phyloP scores from a whole-genome alignment of 2,888 invertebrate species.

The Synanthedon formicaeformis region DNA sequence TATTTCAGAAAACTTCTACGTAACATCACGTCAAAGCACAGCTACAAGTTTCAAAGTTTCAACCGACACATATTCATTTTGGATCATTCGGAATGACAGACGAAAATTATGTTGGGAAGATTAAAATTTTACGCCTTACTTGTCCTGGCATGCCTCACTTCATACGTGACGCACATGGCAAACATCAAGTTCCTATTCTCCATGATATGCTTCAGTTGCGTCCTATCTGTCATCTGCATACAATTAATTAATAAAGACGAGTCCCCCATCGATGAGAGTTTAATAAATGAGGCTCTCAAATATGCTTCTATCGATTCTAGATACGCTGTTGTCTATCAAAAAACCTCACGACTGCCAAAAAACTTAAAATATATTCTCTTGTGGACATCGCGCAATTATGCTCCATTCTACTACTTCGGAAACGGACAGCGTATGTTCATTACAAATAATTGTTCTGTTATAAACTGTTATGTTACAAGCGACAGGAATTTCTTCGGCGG shows the following conservation, averaged over 20 bases:
- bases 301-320: slow-evolving; percentile 38
- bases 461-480: slow-evolving; percentile 44
- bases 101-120: slow-evolving; percentile 20
- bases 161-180: slow-evolving; percentile 22
- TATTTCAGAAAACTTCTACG: too few species aligned
- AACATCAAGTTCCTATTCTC: slow-evolving; percentile 29
- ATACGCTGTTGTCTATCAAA: slow-evolving; percentile 41
- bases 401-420: slow-evolving; percentile 37
- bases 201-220: slow-evolving; percentile 27
- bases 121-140: slow-evolving; percentile 8
- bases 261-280: slow-evolving; percentile 14
- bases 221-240: slow-evolving; percentile 29
- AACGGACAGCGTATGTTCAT: slow-evolving; percentile 41
- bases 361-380: slow-evolving; percentile 41
- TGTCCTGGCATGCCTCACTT: slow-evolving; percentile 4
- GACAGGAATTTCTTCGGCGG: slow-evolving; percentile 29
- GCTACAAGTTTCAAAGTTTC: background rate
- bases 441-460: slow-evolving; percentile 37
- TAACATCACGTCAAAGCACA: background rate
- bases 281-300: slow-evolving; percentile 35
- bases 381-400: slow-evolving; percentile 35
- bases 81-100: slow-evolving; percentile 26
- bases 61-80: background rate
- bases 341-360: slow-evolving; percentile 25
- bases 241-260: slow-evolving; percentile 19